Evolutionary conservation across 35 echinoderm and acorn worm species (phyloP), one percentile per base, ranked within the genome.

Genomic region (Acanthaster planci): DNA sequence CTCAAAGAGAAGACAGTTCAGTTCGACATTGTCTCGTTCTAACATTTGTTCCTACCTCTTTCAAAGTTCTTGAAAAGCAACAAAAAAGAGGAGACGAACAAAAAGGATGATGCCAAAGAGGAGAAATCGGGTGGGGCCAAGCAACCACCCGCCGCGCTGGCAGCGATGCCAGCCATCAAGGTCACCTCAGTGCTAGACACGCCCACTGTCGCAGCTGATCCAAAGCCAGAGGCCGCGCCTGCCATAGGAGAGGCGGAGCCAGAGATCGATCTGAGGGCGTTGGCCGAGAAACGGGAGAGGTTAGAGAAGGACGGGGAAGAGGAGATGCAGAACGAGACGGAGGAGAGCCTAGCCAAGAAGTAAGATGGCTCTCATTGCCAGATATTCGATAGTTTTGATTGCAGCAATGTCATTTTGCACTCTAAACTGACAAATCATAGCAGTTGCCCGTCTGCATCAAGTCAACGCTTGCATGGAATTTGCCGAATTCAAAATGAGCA

Each of bases 31-130:
- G n/a, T 14, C 55, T 22, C 22, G 55, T 15, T 14, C 55, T 58
- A n/a, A n/a, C 23, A 4, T 9, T 5, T 47, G 42, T 47, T 47
- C n/a, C n/a, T n/a, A 47, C 36, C 40, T 81, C 2, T 15, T 55
- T 42, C 40, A 42, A 77, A 94, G 92, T 94, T 90, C 59, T 83
- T 94, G 83, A 94, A 94, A 58, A 94, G 92, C 59, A 85, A 87
- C 30, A 72, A 72, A 72, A 72, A 72, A 29, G 64, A 72, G 26
- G 26, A 72, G 7, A 29, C 10, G 26, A 72, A 14, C 30, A 94
- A 94, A 68, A 94, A 94, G 64, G 92, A 90, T 29, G 40, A 51
- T 7, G 51, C 51, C 10, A 86, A 86, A 77, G 84, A 39, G n/a
- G 23, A 53, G 8, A 8, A 18, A 18, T 32, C 77, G 78, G 44